Evolutionary conservation across 2,797 vertebrate genomes (phyloP).

Genomic region (Pseudochirops cupreus): DNA sequence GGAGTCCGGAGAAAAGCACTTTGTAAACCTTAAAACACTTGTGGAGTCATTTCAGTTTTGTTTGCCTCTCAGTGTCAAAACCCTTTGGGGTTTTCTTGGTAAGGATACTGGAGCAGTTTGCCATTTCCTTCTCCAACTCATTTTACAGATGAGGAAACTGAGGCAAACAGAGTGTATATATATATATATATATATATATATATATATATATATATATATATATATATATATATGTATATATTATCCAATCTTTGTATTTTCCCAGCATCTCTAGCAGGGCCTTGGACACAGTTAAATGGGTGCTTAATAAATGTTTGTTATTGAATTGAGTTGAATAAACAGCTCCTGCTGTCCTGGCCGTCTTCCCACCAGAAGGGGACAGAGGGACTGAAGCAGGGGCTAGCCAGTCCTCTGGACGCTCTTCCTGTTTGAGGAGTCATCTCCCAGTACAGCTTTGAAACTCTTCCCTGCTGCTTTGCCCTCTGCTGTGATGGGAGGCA

Average conservation of each 20-base stretch:
- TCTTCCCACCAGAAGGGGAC: not conserved
- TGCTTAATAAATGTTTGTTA: not conserved
- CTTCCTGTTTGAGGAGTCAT: not conserved
- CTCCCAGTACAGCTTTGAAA: not conserved
- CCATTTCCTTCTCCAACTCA: not conserved
- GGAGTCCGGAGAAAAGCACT: not conserved
- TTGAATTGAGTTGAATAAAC: not conserved
- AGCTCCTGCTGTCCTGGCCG: not conserved
- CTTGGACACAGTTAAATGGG: not conserved
- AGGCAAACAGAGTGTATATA: no score
- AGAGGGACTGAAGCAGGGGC: not conserved
- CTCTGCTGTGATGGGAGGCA: not conserved
- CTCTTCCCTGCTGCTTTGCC: not conserved
- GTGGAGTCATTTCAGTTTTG: not conserved
- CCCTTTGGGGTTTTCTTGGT: not conserved
- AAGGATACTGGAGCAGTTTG: not conserved
- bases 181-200: no score
- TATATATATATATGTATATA: no score
- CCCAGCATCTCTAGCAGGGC: not conserved
- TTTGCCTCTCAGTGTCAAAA: not conserved
- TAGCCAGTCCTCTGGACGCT: not conserved
- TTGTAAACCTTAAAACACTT: not conserved
- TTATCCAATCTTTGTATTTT: not conserved
- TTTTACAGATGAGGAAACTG: not conserved
- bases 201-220: no score